Percentiles rank a stretch among this genome's conserved stretches.
phyloP scores from a whole-genome alignment of 2,797 vertebrate species.

The Poecilia wingei region DNA sequence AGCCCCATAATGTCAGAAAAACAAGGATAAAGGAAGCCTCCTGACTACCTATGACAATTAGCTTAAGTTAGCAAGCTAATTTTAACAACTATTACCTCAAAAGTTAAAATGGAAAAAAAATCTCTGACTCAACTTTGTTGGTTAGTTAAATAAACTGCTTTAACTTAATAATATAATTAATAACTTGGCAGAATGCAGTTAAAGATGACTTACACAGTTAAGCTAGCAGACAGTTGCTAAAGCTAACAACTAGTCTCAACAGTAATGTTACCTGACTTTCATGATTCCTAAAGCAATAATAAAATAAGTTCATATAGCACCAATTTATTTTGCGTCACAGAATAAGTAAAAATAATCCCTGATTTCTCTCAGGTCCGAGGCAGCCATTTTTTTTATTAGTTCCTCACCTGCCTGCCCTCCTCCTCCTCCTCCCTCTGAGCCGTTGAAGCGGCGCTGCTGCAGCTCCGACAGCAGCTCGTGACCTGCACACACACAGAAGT shows the following conservation, averaged over 20 bases:
- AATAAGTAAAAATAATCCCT: not conserved
- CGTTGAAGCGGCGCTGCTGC: conserved; percentile 95
- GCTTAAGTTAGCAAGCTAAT: not conserved
- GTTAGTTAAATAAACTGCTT: not conserved
- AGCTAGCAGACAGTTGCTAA: not conserved
- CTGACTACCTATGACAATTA: not conserved
- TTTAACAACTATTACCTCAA: not conserved
- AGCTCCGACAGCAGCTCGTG: conserved; percentile 95
- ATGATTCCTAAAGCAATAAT: not conserved
- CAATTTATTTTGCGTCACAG: not conserved
- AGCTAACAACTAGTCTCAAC: not conserved
- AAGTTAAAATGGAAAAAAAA: not conserved
- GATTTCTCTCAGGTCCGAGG: not conserved
- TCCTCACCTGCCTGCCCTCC: conserved; percentile 74
- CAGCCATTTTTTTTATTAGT: conserved; percentile 10
- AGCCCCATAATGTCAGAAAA: not conserved
- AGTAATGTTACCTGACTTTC: not conserved
- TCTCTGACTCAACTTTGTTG: not conserved
- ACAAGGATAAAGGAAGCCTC: not conserved
- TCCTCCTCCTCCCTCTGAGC: conserved; percentile 85
- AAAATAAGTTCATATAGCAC: not conserved
- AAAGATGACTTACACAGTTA: not conserved
- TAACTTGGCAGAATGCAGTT: not conserved
- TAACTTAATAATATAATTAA: not conserved
- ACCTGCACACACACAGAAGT: conserved; percentile 72